phyloP scores from a whole-genome alignment of 2,888 invertebrate genomes.

The Galeopsomyia nigrocyanea region DNA sequence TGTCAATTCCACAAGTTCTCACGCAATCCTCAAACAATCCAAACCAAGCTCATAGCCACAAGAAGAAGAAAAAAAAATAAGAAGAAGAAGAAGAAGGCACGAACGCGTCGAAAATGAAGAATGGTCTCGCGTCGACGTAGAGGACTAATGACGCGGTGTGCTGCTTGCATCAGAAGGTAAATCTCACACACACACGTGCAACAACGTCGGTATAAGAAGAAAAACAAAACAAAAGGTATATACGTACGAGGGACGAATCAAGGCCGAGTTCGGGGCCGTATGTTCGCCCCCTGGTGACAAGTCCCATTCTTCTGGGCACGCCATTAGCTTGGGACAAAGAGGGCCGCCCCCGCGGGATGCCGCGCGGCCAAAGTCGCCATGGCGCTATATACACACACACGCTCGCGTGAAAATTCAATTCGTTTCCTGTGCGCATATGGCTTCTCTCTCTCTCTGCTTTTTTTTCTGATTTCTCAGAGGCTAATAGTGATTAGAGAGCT shows the following conservation, averaged over 20 bases:
- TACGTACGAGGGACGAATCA: slow-evolving; percentile 51
- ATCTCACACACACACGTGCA: no score
- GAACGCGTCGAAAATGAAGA: slow-evolving; percentile 54
- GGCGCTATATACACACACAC: slow-evolving; percentile 20
- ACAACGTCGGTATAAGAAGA: slow-evolving; percentile 55
- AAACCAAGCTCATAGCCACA: no score
- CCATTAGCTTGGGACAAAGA: slow-evolving; percentile 65
- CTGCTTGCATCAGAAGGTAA: no score
- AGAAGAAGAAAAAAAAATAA: slow-evolving; percentile 11
- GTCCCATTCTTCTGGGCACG: slow-evolving; percentile 68
- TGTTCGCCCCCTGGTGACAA: slow-evolving; percentile 67
- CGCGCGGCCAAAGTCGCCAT: slow-evolving; percentile 52
- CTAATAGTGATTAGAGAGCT: neutral
- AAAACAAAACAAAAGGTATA: slow-evolving; percentile 28
- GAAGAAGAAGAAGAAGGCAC: slow-evolving; percentile 3
- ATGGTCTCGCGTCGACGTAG: slow-evolving; percentile 61
- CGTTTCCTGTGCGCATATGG: slow-evolving; percentile 22
- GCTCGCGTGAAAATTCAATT: slow-evolving; percentile 44
- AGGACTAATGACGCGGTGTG: slow-evolving; percentile 64
- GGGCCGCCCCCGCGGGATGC: slow-evolving; percentile 67
- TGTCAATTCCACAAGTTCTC: no score
- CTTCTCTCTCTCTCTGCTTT: no score
- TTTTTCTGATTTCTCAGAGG: neutral
- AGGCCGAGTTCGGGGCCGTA: slow-evolving; percentile 58
- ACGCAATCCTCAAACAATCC: no score